Evolutionary conservation across 2,888 invertebrate genomes (phyloP).

Genomic region (Caenorhabditis afra): DNA sequence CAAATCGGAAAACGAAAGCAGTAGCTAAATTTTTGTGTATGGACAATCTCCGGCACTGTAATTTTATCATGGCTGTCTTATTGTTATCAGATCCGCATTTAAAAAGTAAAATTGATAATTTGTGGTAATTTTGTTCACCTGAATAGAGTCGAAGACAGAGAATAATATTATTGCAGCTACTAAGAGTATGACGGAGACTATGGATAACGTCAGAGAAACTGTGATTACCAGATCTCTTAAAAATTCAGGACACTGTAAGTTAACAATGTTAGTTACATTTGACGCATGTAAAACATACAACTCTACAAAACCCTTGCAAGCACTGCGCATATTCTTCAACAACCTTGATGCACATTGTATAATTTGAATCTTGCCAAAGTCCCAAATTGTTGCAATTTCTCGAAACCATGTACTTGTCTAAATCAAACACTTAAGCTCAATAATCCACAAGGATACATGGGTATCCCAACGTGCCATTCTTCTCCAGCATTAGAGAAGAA

Average conservation of each 20-base stretch:
- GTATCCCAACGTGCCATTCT: too few relatives aligned
- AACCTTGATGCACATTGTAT: constrained; percentile 75
- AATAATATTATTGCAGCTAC: constrained; percentile 79
- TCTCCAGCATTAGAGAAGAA: too few relatives aligned
- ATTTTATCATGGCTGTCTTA: not conserved
- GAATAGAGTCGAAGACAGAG: constrained; percentile 79
- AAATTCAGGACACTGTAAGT: constrained; percentile 78
- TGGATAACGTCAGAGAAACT: constrained; percentile 76
- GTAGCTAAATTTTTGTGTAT: constrained; percentile 81
- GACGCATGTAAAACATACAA: constrained; percentile 66
- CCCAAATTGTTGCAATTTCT: constrained; percentile 71
- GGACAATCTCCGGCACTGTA: constrained; percentile 68
- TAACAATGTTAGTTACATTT: not conserved
- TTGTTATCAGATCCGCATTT: too few relatives aligned
- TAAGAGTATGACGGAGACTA: constrained; percentile 77
- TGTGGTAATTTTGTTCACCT: too few relatives aligned
- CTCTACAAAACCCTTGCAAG: constrained; percentile 76
- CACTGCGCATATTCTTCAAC: constrained; percentile 72
- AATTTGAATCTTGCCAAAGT: constrained; percentile 75
- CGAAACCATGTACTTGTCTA: constrained; percentile 71
- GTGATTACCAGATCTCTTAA: constrained; percentile 76
- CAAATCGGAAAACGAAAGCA: constrained; percentile 82
- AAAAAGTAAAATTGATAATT: not conserved
- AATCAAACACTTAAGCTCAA: constrained; percentile 41
- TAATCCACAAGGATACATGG: too few relatives aligned